phyloP scores from a whole-genome alignment of 1,140 invertebrate genomes.

The Drosophila bocqueti region DNA sequence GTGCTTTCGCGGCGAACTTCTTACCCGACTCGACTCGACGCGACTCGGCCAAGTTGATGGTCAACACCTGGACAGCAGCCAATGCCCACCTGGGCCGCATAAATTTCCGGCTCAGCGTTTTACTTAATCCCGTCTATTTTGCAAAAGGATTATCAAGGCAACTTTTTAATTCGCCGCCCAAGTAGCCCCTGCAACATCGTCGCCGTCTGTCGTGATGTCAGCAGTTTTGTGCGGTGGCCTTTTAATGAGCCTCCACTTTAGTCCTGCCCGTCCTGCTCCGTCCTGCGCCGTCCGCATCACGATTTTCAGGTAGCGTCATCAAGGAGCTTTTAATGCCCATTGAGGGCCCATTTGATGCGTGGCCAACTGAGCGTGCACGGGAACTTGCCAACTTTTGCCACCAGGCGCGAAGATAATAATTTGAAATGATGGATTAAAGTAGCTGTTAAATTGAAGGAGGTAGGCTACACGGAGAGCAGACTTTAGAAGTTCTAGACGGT shows the following conservation, averaged over 20 bases:
- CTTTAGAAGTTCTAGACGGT: not conserved
- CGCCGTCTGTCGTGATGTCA: slow-evolving; percentile 67
- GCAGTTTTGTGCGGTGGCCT: slow-evolving; percentile 77
- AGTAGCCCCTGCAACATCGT: slow-evolving; percentile 29
- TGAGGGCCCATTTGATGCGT: slow-evolving; percentile 78
- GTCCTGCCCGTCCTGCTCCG: not conserved
- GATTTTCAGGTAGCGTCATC: slow-evolving; percentile 18
- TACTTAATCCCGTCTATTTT: slow-evolving; percentile 82
- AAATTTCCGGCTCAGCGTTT: slow-evolving; percentile 78
- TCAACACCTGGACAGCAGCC: slow-evolving; percentile 44
- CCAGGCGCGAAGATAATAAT: slow-evolving; percentile 72
- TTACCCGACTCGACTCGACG: slow-evolving; percentile 5
- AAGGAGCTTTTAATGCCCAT: slow-evolving; percentile 65
- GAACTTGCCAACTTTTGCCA: slow-evolving; percentile 54
- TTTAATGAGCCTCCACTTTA: slow-evolving; percentile 59
- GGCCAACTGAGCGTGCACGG: slow-evolving; percentile 65
- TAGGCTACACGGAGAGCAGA: slow-evolving; percentile 9
- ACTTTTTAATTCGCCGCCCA: slow-evolving; percentile 77
- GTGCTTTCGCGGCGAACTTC: slow-evolving; percentile 45
- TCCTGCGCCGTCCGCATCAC: not conserved
- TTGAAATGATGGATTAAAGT: slow-evolving; percentile 75
- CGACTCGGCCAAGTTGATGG: slow-evolving; percentile 31
- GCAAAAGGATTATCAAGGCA: slow-evolving; percentile 82
- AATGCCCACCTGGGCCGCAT: slow-evolving; percentile 67
- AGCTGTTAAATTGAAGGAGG: slow-evolving; percentile 62